A percentile compares a stretch with the other conserved stretches of the same genome.
phyloP scores from a whole-genome alignment of 2,888 invertebrate species.

The Agrypnus murinus region DNA sequence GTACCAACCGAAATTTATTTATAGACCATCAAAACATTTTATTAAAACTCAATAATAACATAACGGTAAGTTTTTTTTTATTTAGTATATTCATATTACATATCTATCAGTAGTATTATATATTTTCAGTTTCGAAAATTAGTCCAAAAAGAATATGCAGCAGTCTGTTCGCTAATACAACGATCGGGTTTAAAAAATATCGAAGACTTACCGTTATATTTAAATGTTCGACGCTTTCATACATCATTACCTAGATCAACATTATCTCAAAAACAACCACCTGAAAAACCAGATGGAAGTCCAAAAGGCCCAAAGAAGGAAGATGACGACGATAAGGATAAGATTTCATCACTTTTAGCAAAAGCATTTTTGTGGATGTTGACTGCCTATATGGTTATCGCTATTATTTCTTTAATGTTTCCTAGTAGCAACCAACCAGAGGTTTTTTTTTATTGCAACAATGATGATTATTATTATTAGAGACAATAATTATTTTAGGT shows the following conservation, averaged over 20 bases:
- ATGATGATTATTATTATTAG: neutral
- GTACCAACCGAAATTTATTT: no score
- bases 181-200: conserved; percentile 73
- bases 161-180: conserved; percentile 73
- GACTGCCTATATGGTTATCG: conserved; percentile 83
- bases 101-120: no score
- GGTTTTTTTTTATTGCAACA: no score
- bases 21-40: no score
- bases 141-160: conserved; percentile 73
- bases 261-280: conserved; percentile 56
- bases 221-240: conserved; percentile 61
- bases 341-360: conserved; percentile 81
- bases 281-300: conserved; percentile 42
- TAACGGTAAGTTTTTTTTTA: no score
- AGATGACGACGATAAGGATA: conserved; percentile 80
- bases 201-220: conserved; percentile 62
- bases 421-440: conserved; percentile 84
- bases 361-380: conserved; percentile 89
- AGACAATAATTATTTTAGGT: conserved; percentile 68
- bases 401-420: conserved; percentile 82
- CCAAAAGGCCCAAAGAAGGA: conserved; percentile 69
- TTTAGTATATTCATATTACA: no score
- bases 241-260: conserved; percentile 57
- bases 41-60: no score
- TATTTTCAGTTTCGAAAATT: neutral